Conservation (phyloP, 2,797 vertebrate genomes). For the Cercopithecus petaurista region DNA sequence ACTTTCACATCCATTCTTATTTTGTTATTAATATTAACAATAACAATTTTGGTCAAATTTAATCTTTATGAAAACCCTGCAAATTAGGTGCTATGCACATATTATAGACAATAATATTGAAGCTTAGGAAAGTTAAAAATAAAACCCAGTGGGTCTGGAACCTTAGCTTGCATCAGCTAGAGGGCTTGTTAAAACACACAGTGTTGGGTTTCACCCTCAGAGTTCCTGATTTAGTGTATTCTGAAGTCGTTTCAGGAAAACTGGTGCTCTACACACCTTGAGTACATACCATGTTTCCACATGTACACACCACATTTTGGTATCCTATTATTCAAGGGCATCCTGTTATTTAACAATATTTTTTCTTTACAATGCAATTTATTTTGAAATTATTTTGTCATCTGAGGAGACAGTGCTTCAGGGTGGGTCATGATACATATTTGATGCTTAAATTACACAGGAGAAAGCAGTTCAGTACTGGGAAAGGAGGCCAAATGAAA, state of each 20-base stretch:
- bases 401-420: not conserved
- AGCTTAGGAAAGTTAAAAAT: not conserved
- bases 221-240: not conserved
- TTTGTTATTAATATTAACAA: not conserved
- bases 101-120: not conserved
- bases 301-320: not conserved
- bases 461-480: not conserved
- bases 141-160: not conserved
- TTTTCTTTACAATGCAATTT: not conserved
- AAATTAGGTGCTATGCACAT: not conserved
- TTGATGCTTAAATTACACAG: not conserved
- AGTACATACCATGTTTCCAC: not conserved
- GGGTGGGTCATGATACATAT: not conserved
- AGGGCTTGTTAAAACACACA: not conserved
- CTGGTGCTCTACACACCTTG: not conserved
- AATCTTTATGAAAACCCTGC: not conserved
- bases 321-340: not conserved
- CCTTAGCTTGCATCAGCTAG: not conserved
- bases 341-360: not conserved
- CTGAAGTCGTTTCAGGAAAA: not conserved
- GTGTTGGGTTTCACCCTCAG: not conserved
- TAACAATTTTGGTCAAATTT: not conserved
- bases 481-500: not conserved
- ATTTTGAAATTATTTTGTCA: not conserved
- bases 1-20: not conserved